A percentile compares a stretch with the other conserved stretches of the same genome.
phyloP scores from a whole-genome alignment of 2,113 vertebrate genomes.

The Zapus hudsonius region DNA sequence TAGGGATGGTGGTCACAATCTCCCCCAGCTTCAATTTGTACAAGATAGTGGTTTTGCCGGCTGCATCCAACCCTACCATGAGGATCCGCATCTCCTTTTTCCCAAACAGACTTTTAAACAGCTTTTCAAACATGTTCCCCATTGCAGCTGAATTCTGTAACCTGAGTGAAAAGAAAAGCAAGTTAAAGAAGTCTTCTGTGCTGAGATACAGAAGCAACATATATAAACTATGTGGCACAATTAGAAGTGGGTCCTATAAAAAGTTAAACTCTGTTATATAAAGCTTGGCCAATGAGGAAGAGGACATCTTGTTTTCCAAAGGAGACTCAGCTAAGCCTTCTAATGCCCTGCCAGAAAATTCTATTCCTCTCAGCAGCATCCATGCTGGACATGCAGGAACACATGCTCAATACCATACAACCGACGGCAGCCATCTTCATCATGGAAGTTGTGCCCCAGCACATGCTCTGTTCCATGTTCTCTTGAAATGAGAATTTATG shows the following conservation, averaged over 20 bases:
- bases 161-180: slow-evolving; percentile 48
- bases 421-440: neutral
- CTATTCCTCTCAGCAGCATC: neutral
- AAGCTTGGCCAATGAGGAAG: neutral
- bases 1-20: slow-evolving; percentile 92
- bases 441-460: neutral
- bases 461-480: neutral
- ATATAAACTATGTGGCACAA: neutral
- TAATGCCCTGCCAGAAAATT: slow-evolving; percentile 32
- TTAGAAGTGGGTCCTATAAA: neutral
- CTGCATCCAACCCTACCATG: slow-evolving; percentile 91
- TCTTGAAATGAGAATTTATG: neutral
- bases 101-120: slow-evolving; percentile 90
- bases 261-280: neutral
- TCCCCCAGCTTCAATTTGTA: slow-evolving; percentile 93
- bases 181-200: slow-evolving; percentile 1
- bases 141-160: slow-evolving; percentile 80
- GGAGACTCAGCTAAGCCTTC: slow-evolving; percentile 10
- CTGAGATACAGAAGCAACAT: neutral
- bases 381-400: neutral
- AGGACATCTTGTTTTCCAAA: slow-evolving; percentile 1
- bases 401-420: neutral
- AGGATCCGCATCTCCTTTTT: slow-evolving; percentile 92
- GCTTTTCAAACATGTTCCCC: slow-evolving; percentile 89
- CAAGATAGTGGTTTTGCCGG: slow-evolving; percentile 93